These are phyloP conservation scores for Lathronympha strigana DNA, from an alignment of 2,888 invertebrate genomes.

Conservation along the genomic window DNA sequence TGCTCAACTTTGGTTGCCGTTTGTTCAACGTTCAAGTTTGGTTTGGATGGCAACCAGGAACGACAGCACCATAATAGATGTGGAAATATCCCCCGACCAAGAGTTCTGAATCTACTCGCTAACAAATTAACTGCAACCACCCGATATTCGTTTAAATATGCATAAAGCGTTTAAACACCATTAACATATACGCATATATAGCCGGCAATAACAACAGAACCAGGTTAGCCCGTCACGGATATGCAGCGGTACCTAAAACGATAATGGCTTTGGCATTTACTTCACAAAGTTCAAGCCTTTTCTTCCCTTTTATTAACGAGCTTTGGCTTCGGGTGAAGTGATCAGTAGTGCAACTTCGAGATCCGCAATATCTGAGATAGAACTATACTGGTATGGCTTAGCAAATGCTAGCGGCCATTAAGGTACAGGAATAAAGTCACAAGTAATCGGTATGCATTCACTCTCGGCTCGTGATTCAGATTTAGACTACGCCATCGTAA, in stretches of 20 bases:
- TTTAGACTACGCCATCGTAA: constrained; percentile 56
- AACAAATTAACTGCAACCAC: not conserved
- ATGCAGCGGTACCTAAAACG: constrained; percentile 61
- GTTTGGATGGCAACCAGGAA: no score
- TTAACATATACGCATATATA: not conserved
- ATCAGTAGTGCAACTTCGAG: not conserved
- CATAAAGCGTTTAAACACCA: constrained; percentile 17
- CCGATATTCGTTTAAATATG: constrained; percentile 13
- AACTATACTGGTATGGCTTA: not conserved
- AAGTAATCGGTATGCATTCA: constrained; percentile 58
- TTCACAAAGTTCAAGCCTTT: constrained; percentile 43
- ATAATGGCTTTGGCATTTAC: constrained; percentile 67
- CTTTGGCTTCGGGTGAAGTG: not conserved
- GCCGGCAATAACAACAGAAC: constrained; percentile 48
- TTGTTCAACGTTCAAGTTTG: no score
- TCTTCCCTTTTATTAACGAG: not conserved
- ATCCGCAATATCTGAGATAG: not conserved
- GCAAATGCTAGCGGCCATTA: not conserved
- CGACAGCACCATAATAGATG: not conserved
- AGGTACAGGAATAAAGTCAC: not conserved
- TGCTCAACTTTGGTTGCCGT: no score
- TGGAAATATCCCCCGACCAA: not conserved
- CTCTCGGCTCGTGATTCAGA: constrained; percentile 54
- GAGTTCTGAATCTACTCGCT: not conserved
- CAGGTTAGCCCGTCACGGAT: constrained; percentile 68